phyloP scores from a whole-genome alignment of 2,797 vertebrate species.

The Crocodylus rhombifer region DNA sequence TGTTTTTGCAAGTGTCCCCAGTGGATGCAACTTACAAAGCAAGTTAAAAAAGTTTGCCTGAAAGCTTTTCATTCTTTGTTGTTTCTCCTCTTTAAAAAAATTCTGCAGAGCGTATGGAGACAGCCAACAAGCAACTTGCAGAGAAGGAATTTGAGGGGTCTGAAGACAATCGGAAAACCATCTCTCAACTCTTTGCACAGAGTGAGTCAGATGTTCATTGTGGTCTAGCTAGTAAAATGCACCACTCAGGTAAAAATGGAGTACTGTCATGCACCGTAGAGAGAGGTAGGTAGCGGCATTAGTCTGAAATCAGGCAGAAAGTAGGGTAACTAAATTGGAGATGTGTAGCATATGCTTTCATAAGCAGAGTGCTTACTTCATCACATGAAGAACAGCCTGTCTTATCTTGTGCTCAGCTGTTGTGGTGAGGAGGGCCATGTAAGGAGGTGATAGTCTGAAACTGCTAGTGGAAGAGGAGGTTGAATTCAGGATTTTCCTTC shows the following conservation, averaged over 20 bases:
- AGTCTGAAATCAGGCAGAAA: neutral
- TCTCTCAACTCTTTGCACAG: constrained; percentile 94
- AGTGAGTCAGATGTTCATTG: constrained; percentile 83
- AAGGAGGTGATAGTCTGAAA: neutral
- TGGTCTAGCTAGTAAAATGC: neutral
- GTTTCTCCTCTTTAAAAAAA: constrained; percentile 11
- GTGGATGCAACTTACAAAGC: neutral
- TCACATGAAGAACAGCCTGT: neutral
- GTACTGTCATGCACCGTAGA: neutral
- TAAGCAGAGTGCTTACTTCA: too few relatives aligned
- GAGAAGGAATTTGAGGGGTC: constrained; percentile 95
- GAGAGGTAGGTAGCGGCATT: neutral
- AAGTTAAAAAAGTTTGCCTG: neutral
- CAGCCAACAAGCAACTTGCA: constrained; percentile 96
- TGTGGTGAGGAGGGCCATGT: neutral
- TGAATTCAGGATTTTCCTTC: neutral
- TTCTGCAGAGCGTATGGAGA: constrained; percentile 94
- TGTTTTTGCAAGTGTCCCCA: neutral
- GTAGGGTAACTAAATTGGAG: neutral
- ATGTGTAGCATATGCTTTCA: too few relatives aligned
- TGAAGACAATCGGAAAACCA: constrained; percentile 97
- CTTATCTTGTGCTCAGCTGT: neutral
- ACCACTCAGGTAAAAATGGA: neutral
- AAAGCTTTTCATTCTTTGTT: constrained; percentile 15
- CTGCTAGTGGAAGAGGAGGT: neutral